Evolutionary conservation across 2,797 vertebrate species (phyloP).

Genomic region (Phrynocephalus guinanensis): DNA sequence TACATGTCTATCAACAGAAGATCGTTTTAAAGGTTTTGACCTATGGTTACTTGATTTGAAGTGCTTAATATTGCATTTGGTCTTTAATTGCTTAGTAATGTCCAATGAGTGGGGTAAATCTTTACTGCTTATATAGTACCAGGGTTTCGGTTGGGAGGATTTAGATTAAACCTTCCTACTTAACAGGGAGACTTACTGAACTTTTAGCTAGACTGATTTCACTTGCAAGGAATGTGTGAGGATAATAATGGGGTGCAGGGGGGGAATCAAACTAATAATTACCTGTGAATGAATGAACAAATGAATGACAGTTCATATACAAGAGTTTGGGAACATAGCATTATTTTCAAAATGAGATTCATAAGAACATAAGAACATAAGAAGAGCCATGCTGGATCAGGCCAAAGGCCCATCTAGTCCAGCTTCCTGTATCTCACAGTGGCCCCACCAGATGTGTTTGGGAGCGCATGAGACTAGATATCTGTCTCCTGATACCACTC

Average conservation of each 20-base stretch:
- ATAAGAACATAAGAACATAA: too few relatives aligned
- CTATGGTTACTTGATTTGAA: background rate
- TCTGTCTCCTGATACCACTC: too few relatives aligned
- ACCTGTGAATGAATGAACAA: too few relatives aligned
- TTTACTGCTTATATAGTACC: background rate
- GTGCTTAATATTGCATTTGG: background rate
- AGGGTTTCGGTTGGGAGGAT: background rate
- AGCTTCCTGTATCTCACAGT: too few relatives aligned
- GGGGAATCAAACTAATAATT: too few relatives aligned
- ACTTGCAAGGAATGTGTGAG: background rate
- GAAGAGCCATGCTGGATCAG: too few relatives aligned
- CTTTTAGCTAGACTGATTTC: background rate
- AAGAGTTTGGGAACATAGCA: too few relatives aligned
- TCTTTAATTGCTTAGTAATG: background rate
- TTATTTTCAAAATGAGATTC: too few relatives aligned
- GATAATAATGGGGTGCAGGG: background rate
- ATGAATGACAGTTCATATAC: too few relatives aligned
- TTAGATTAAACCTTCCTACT: background rate
- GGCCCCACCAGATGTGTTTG: too few relatives aligned
- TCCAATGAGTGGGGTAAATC: background rate
- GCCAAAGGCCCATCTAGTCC: too few relatives aligned
- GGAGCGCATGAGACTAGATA: too few relatives aligned
- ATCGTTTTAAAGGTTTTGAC: background rate
- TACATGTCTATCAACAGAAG: background rate
- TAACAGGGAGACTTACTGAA: background rate